Conservation (phyloP, 2,113 vertebrate genomes). For the Melanocharis versteri region DNA sequence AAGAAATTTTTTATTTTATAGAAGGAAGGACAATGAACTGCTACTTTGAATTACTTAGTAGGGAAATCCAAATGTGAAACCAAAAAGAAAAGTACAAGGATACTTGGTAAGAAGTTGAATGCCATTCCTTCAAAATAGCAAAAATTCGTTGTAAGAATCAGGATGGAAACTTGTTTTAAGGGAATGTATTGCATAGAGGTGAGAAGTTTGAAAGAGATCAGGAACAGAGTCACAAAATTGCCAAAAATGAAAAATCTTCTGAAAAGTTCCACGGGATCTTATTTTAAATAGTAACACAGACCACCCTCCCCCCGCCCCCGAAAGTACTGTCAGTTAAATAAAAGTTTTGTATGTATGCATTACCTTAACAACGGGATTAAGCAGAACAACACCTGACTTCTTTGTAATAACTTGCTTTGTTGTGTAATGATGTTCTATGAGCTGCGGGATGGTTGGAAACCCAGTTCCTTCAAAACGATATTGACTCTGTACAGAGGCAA, state of each 20-base stretch:
- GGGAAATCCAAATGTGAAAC: background rate
- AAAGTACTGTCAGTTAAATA: background rate
- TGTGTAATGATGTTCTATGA: slow-evolving; percentile 94
- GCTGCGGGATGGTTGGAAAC: slow-evolving; percentile 92
- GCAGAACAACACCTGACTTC: slow-evolving; percentile 92
- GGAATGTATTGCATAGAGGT: background rate
- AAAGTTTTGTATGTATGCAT: background rate
- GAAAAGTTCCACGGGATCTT: background rate
- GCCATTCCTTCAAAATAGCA: background rate
- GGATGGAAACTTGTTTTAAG: background rate
- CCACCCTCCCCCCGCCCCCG: no score
- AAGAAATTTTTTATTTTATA: background rate
- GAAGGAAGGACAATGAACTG: background rate
- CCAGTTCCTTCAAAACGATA: slow-evolving; percentile 97
- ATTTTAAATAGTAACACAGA: background rate
- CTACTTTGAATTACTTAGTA: background rate
- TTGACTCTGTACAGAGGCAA: slow-evolving; percentile 77
- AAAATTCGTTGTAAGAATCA: background rate
- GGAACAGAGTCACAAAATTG: background rate
- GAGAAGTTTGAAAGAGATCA: background rate
- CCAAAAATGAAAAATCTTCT: background rate
- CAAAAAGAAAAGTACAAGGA: background rate
- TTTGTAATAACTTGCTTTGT: slow-evolving; percentile 97
- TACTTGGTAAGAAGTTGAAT: background rate
- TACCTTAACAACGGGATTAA: slow-evolving; percentile 93